phyloP scores from a whole-genome alignment of 2,113 vertebrate genomes.

The Malurus melanocephalus region DNA sequence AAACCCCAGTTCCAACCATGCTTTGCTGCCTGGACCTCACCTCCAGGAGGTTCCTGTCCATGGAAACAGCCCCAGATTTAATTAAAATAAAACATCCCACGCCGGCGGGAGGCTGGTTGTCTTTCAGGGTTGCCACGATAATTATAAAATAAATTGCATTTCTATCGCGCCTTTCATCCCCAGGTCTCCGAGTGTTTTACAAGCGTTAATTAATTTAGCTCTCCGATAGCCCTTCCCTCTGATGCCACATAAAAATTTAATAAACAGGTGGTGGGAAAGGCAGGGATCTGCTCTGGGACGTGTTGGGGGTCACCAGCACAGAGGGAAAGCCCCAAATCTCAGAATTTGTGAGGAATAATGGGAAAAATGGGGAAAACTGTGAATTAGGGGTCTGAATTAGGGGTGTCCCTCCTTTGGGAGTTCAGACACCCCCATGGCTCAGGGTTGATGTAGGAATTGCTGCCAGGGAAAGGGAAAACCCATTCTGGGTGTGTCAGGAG shows the following conservation, averaged over 20 bases:
- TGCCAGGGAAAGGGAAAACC: not conserved
- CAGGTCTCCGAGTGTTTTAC: slow-evolving; percentile 37
- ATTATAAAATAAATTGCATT: slow-evolving; percentile 52
- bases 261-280: not conserved
- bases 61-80: not conserved
- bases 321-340: not conserved
- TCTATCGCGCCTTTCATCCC: slow-evolving; percentile 43
- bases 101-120: not conserved
- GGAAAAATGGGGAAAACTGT: not conserved
- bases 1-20: not conserved
- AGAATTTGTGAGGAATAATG: fast-evolving
- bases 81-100: not conserved
- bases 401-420: fast-evolving
- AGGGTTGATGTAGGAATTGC: fast-evolving
- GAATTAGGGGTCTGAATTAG: not conserved
- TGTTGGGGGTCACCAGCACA: fast-evolving
- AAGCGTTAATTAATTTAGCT: slow-evolving; percentile 52
- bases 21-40: not conserved
- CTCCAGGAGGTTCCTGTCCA: not conserved
- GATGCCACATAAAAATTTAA: not conserved
- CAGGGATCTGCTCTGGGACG: not conserved
- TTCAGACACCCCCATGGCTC: fast-evolving
- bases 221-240: not conserved
- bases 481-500: not conserved
- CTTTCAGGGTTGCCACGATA: slow-evolving; percentile 28